These are phyloP conservation scores for Coptodon bakossiorum DNA, from an alignment of 2,113 vertebrate genomes.

Conservation along the genomic window DNA sequence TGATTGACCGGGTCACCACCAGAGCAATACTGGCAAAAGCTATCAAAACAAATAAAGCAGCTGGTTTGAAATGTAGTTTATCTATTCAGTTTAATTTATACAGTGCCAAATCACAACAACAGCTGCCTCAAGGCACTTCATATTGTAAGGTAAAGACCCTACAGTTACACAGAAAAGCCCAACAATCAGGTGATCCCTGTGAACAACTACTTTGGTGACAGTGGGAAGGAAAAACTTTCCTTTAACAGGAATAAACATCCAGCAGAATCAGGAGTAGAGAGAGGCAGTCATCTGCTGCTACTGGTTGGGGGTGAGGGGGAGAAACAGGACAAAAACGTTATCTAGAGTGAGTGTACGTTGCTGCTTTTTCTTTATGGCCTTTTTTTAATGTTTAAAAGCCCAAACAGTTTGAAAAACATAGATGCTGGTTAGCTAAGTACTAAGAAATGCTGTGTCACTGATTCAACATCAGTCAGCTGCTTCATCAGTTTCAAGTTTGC, in stretches of 20 bases:
- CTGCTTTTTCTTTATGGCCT: background rate
- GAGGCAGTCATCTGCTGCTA: background rate
- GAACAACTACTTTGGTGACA: background rate
- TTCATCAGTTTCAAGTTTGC: background rate
- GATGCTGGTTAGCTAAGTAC: background rate
- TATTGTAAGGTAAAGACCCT: background rate
- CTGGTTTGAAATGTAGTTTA: background rate
- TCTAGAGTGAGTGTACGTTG: background rate
- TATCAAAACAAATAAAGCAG: background rate
- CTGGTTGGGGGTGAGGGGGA: background rate
- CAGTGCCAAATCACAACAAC: background rate
- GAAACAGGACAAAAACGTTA: background rate
- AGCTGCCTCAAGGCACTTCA: background rate
- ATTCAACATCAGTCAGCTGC: background rate
- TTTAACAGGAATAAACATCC: background rate
- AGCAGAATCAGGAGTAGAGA: background rate
- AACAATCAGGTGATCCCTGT: background rate
- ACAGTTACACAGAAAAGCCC: background rate
- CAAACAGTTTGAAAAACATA: background rate
- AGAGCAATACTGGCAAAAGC: background rate
- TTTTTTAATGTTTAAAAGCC: background rate
- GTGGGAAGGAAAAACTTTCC: background rate
- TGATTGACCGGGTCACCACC: background rate
- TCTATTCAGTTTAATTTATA: background rate
- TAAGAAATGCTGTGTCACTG: background rate